Base-by-base conservation (phyloP, 2,797 vertebrate genomes). In the Ambastaia sidthimunki region DNA sequence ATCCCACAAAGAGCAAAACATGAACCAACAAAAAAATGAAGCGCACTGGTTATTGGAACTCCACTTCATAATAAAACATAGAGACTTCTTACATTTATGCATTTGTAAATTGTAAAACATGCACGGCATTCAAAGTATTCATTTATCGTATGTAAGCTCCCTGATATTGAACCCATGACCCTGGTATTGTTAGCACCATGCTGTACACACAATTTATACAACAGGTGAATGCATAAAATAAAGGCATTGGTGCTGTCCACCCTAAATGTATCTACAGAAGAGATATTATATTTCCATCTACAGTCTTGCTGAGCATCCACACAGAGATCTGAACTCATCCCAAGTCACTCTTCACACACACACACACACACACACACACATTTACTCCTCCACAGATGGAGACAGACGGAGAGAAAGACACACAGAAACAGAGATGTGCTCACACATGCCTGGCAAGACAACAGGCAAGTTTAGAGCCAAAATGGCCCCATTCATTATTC, bases 401-500 rank as follows among this genome's bases (percentile, higher is more conserved):
- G 57, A 63, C 59, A 75, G 50, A 67, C 28, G 6, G 16, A 63
- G 55, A 15, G 48, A 67, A 59, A 59, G 28, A 28, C 28, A 69
- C n/a, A 52, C 4, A 18, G 70, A 78, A 66, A 69, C 15, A 41
- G 72, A 74, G 21, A 74, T 88, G 89, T 88, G 83, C 67, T 86
- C 84, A 82, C 76, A 82, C 76, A 88, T 90, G 90, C 90, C 90
- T 91, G 89, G 88, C 91, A 89, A 94, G 81, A 90, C 89, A 91
- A 86, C 91, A 89, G 90, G 86, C 90, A 86, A 86, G 92, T 84
- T 90, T 89, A 84, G 87, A 89, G 88, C 88, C 89, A 89, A 90
- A 88, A 87, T 90, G 92, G 88, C 91, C 86, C 85, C 90, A 89
- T 95, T 94, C 95, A 96, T 96, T 94, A 96, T 95, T 93, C 92